These are phyloP conservation scores for Boulengeromyrus knoepffleri DNA, from an alignment of 2,113 vertebrate genomes.

Conservation along the genomic window DNA sequence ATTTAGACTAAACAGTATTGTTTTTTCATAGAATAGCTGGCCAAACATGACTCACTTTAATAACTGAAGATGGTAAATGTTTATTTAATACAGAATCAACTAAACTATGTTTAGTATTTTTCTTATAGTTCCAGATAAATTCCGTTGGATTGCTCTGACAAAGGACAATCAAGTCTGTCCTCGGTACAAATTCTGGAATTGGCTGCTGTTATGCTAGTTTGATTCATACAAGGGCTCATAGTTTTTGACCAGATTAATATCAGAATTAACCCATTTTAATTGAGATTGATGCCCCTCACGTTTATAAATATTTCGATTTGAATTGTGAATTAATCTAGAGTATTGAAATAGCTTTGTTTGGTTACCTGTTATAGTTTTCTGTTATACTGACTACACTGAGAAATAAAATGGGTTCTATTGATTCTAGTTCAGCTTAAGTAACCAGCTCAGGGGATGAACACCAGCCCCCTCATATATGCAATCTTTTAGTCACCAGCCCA, in stretches of 20 bases:
- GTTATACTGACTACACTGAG: neutral
- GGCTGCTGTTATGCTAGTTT: neutral
- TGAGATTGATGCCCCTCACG: neutral
- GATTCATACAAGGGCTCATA: neutral
- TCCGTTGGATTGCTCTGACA: neutral
- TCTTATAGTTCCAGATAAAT: neutral
- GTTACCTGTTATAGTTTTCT: neutral
- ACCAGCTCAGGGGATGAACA: neutral
- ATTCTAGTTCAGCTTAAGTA: neutral
- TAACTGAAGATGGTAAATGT: neutral
- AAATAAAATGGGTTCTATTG: neutral
- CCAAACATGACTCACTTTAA: neutral
- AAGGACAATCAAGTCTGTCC: neutral
- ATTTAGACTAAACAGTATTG: neutral
- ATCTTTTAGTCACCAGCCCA: neutral
- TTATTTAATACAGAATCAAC: neutral
- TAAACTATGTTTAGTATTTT: neutral
- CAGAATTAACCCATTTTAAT: neutral
- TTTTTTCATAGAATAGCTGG: neutral
- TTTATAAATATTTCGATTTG: neutral
- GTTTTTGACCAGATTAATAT: neutral
- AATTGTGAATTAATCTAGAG: neutral
- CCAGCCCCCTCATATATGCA: neutral
- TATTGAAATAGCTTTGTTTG: neutral
- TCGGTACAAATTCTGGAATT: neutral